These are phyloP conservation scores for Chaenocephalus aceratus DNA, from an alignment of 2,113 vertebrate species.

Conservation along the genomic window DNA sequence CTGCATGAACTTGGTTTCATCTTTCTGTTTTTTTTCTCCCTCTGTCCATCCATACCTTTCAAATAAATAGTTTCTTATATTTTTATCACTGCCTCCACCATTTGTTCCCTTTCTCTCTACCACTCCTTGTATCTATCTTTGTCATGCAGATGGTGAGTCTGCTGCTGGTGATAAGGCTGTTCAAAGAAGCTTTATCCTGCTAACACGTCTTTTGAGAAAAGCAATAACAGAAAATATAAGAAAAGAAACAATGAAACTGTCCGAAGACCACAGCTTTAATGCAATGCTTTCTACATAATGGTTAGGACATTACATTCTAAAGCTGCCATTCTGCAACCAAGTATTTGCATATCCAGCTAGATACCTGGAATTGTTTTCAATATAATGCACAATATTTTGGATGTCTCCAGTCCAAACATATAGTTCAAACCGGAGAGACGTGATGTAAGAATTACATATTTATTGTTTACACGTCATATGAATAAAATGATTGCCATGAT, in stretches of 20 bases:
- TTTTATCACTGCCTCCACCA: slow-evolving; percentile 4
- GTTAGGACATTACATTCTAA: slow-evolving; percentile 1
- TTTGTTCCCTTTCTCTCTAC: not conserved
- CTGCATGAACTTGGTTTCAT: slow-evolving; percentile 15
- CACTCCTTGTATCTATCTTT: not conserved
- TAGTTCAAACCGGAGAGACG: too few relatives aligned
- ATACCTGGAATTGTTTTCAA: not conserved
- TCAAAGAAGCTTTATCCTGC: slow-evolving; percentile 21
- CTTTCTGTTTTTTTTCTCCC: slow-evolving; percentile 5
- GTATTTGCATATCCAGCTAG: not conserved
- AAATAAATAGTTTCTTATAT: slow-evolving; percentile 35
- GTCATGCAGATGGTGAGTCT: slow-evolving; percentile 26
- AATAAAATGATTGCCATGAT: too few relatives aligned
- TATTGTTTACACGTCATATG: too few relatives aligned
- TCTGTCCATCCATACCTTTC: slow-evolving; percentile 4
- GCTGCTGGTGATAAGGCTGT: slow-evolving; percentile 9
- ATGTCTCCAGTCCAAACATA: not conserved
- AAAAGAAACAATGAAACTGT: slow-evolving; percentile 4
- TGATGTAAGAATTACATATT: too few relatives aligned
- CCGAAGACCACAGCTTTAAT: slow-evolving; percentile 2
- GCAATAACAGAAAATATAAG: not conserved
- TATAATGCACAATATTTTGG: not conserved
- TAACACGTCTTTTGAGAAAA: not conserved
- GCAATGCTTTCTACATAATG: slow-evolving; percentile 10
- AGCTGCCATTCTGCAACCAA: not conserved